These are phyloP conservation scores for Daboia siamensis DNA, from an alignment of 2,113 vertebrate species.

Conservation along the genomic window DNA sequence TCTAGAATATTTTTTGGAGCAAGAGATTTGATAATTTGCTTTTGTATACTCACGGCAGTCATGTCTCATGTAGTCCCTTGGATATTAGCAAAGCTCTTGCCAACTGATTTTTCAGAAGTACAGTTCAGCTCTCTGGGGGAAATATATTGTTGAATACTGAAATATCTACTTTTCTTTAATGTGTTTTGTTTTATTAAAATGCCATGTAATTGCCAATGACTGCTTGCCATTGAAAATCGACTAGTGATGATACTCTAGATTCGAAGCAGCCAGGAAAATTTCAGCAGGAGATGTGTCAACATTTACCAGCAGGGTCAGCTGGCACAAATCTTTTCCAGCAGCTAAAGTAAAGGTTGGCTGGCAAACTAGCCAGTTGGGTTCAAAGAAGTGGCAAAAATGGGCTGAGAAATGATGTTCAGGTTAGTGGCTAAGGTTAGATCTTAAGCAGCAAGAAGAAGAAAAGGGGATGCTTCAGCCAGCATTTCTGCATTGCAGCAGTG, in stretches of 20 bases:
- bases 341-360: neutral
- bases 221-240: neutral
- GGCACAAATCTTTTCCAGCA: neutral
- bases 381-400: neutral
- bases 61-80: neutral
- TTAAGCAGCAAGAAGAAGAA: neutral
- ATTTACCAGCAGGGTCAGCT: neutral
- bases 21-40: neutral
- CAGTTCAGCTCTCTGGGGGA: neutral
- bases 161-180: neutral
- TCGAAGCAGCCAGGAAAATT: neutral
- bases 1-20: neutral
- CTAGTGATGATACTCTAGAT: neutral
- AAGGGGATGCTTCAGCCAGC: neutral
- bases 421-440: neutral
- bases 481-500: neutral
- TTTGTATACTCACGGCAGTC: neutral
- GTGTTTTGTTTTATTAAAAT: neutral
- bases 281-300: neutral
- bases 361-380: neutral
- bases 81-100: neutral
- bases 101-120: neutral
- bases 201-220: neutral
- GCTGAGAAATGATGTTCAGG: neutral
- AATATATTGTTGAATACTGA: neutral